A percentile compares a stretch with the other conserved stretches of the same genome.
phyloP scores from a whole-genome alignment of 2,113 vertebrate genomes.

The Trogon surrucura region DNA sequence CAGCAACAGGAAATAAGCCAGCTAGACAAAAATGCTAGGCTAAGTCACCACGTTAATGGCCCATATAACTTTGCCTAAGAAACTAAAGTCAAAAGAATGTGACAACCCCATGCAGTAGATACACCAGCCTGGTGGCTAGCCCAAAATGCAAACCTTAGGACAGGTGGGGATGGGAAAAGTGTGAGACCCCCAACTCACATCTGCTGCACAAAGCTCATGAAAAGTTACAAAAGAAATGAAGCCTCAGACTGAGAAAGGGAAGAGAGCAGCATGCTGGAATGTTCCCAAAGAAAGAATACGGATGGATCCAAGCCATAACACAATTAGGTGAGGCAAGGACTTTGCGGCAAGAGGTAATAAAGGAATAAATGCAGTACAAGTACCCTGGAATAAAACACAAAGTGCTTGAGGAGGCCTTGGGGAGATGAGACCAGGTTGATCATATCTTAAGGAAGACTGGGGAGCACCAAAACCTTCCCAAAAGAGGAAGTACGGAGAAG shows the following conservation, averaged over 20 bases:
- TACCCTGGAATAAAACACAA: not conserved
- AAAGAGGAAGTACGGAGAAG: not conserved
- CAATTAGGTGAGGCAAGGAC: constrained; percentile 52
- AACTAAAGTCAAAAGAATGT: not conserved
- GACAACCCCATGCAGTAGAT: not conserved
- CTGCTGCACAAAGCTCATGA: not conserved
- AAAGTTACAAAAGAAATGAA: not conserved
- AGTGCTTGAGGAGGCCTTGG: not conserved
- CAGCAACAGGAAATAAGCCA: not conserved
- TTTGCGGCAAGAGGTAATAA: constrained; percentile 46
- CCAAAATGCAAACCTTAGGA: not conserved
- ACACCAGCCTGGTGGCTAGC: not conserved
- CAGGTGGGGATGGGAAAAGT: not conserved
- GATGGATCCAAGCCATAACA: constrained; percentile 21
- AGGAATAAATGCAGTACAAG: constrained; percentile 5
- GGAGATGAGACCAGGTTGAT: not conserved
- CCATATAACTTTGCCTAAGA: not conserved
- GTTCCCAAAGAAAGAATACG: constrained; percentile 26
- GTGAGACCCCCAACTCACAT: not conserved
- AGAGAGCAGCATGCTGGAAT: constrained; percentile 9
- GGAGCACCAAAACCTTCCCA: not conserved
- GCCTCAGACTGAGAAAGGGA: not conserved
- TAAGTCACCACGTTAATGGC: not conserved
- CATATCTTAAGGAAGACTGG: not conserved
- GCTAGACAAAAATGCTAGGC: not conserved